A percentile compares a stretch with the other conserved stretches of the same genome.
phyloP scores from a whole-genome alignment of 2,113 vertebrate genomes.

The Myotis lucifugus region DNA sequence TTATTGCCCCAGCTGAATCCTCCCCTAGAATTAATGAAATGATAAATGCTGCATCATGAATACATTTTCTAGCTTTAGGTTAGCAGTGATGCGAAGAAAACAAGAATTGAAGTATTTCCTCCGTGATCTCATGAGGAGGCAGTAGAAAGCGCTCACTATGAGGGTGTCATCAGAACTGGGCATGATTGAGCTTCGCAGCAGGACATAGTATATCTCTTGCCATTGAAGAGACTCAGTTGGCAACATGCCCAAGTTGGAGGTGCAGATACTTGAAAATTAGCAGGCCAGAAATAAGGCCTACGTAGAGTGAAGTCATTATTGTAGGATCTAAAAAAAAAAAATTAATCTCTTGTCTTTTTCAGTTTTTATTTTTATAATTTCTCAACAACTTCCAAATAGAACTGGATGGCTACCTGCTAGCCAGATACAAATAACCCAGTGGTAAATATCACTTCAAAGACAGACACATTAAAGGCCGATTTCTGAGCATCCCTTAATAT shows the following conservation, averaged over 20 bases:
- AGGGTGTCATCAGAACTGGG: not conserved
- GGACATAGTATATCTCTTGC: not conserved
- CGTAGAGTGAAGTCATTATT: not conserved
- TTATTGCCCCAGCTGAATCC: not conserved
- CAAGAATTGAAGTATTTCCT: not conserved
- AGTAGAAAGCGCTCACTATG: not conserved
- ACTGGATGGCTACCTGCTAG: not conserved
- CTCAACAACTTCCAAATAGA: not conserved
- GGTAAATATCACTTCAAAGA: not conserved
- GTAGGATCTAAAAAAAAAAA: not conserved
- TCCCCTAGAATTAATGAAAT: not conserved
- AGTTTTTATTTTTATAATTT: not conserved
- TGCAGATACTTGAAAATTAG: not conserved
- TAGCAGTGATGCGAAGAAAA: not conserved
- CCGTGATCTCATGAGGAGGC: not conserved
- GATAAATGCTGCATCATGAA: not conserved
- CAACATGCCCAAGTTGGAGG: not conserved
- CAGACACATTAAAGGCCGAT: not conserved
- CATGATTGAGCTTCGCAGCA: not conserved
- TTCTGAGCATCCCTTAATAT: not conserved
- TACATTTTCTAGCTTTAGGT: conserved; percentile 7
- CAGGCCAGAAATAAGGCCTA: not conserved
- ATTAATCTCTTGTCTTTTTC: not conserved
- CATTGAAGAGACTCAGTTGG: not conserved
- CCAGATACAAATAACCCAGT: not conserved